A percentile compares a stretch with the other conserved stretches of the same genome.
These are phyloP conservation scores for Calephelis nemesis DNA, from an alignment of 1,140 invertebrate genomes.

Conservation along the genomic window DNA sequence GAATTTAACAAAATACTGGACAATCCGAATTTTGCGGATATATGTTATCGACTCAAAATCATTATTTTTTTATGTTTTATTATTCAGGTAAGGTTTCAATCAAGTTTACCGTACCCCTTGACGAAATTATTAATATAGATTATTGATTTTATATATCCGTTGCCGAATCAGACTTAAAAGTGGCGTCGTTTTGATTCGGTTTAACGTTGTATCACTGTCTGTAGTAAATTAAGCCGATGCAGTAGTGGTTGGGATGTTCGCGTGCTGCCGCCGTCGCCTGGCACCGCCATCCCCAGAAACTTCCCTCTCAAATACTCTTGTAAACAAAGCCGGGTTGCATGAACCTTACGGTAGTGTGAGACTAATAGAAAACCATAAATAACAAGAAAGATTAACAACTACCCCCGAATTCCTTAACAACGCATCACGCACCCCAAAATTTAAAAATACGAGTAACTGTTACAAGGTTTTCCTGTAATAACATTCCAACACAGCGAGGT, in stretches of 20 bases:
- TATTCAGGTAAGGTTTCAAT: no score
- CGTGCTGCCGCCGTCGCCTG: conserved; percentile 65
- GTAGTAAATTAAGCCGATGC: conserved; percentile 52
- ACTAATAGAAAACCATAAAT: conserved; percentile 28
- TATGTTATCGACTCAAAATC: no score
- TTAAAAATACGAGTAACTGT: conserved; percentile 34
- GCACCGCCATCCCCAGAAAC: conserved; percentile 60
- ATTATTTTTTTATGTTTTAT: no score
- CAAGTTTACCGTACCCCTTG: no score
- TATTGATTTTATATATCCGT: neutral
- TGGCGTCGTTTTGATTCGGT: neutral
- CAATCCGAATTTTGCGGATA: no score
- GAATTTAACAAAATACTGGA: no score
- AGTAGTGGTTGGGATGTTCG: conserved; percentile 53
- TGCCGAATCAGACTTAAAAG: neutral
- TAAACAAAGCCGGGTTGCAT: conserved; percentile 50
- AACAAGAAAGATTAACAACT: conserved; percentile 38
- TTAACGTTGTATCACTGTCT: conserved; percentile 10
- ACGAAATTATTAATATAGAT: no score
- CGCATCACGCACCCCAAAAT: conserved; percentile 32
- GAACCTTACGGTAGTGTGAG: neutral
- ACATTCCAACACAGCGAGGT: conserved; percentile 52
- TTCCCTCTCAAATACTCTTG: conserved; percentile 53
- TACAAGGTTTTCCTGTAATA: conserved; percentile 52
- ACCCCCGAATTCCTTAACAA: conserved; percentile 29